A percentile compares a stretch with the other conserved stretches of the same genome.
Evolutionary conservation across 1,140 invertebrate genomes (phyloP).

Genomic region (Brachionus calyciflorus): DNA sequence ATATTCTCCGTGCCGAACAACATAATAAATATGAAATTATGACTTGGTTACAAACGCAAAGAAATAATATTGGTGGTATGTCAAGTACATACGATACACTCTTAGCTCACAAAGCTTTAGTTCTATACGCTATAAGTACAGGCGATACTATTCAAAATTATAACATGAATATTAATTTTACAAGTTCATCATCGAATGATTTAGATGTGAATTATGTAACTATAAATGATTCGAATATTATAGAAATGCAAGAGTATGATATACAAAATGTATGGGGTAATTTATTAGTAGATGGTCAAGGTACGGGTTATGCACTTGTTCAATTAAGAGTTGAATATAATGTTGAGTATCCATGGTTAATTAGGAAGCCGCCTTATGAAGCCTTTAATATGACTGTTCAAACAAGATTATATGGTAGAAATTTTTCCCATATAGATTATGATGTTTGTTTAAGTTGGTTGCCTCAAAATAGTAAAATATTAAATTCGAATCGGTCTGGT

Average conservation of each 20-base stretch:
- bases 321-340: constrained; percentile 47
- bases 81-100: constrained; percentile 87
- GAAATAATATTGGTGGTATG: constrained; percentile 87
- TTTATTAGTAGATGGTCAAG: constrained; percentile 81
- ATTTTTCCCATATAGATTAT: constrained; percentile 78
- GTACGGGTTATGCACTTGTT: constrained; percentile 76
- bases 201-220: constrained; percentile 2
- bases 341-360: constrained; percentile 47
- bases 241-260: neutral
- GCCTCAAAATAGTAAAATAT: constrained; percentile 63
- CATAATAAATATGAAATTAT: constrained; percentile 72
- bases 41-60: constrained; percentile 84
- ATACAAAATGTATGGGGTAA: constrained; percentile 77
- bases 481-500: constrained; percentile 78
- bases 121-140: constrained; percentile 8
- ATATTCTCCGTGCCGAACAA: constrained; percentile 63
- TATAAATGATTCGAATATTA: too few relatives aligned
- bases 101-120: constrained; percentile 13
- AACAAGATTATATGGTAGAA: constrained; percentile 77
- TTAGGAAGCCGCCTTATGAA: constrained; percentile 50
- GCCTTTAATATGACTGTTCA: constrained; percentile 72
- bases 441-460: constrained; percentile 51
- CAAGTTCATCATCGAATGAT: constrained; percentile 11
- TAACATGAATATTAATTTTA: constrained; percentile 42
- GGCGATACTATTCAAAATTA: constrained; percentile 13